Evolutionary conservation across 2,888 invertebrate genomes (phyloP), one percentile per base, ranked within the genome.

Genomic region (Cataglyphis rosenhaueri): DNA sequence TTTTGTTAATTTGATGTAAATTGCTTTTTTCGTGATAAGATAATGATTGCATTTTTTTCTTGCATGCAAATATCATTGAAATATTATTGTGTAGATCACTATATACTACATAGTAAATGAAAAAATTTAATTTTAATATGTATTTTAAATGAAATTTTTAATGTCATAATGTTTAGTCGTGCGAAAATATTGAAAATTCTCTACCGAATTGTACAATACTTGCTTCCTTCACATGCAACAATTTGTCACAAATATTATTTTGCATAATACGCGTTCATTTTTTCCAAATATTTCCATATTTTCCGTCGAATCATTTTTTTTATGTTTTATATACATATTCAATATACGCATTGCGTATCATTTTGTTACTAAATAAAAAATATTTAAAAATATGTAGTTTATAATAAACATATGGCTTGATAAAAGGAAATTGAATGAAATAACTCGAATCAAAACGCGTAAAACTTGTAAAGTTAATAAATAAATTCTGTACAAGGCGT

Each of bases 161-260:
- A 52, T 18, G 21, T 32, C 44, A 8, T 8, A 52, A 48, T 48
- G 18, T 52, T 18, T 5, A 48, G 5, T 44, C 59, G 35, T 41
- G 32, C 9, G 71, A 79, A 79, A 79, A 78, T 59, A 55, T 35
- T 10, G 21, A 9, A 44, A 44, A 71, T 71, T 59, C 35, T 73
- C 21, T 12, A 59, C 5, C 18, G 12, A 59, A 32, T 44, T 12
- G 25, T 35, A 32, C 71, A 79, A 78, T 79, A 71, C 71, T 61
- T 18, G 18, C 59, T 79, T 18, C 41, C 38, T 66, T 41, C 44
- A 9, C 18, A 21, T 29, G 18, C 18, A 71, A 71, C 21, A 71
- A 44, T 73, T 71, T 71, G 25, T 79, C 74, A 32, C 35, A 12
- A 73, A 73, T 79, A 71, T 71, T 71, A 79, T 79, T 73, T 59